Base-by-base conservation (phyloP, 2,888 invertebrate species). In the Bombylius major region DNA sequence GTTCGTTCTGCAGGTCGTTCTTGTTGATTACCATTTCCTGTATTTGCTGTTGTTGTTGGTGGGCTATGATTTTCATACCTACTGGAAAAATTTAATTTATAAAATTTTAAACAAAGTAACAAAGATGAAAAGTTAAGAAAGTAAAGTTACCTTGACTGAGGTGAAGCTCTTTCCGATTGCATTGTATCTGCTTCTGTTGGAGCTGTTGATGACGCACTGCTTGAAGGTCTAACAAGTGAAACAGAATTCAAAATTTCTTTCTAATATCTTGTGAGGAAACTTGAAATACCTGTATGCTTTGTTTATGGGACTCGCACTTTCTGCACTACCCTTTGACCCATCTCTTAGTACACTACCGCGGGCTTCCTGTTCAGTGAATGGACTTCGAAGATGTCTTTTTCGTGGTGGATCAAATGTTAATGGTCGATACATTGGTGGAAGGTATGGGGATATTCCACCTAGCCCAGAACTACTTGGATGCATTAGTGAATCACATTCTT, bases 281-380 rank as follows among this genome's bases (percentile, higher is more conserved):
- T 23, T 23, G 23, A 23, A 23, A 23, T 23, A 62, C 62, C 62
- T 57, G 62, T 73, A 72, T 51, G 69, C 67, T 66, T 74, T 75
- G 53, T 67, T 71, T 46, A 77, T 75, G 46, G 78, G 78, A 58
- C 75, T 75, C 50, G 77, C 75, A 62, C 75, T 73, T 56, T 73
- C 74, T 47, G 72, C 69, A 59, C 67, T 75, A 62, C 71, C 72
- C 62, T 75, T 75, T 32, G 75, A 75, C 52, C 75, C 75, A 66
- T 85, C 85, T 57, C 85, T 75, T 63, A 86, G 69, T 23, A 86
- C 86, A 59, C 84, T 84, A 50, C 83, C 83, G 62, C 84, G 76
- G 57, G 77, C 71, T 59, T 75, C 74, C 62, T 72, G 75, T 56
- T 74, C 73, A 23, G 60, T 57, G 60, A 70, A 75, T n/a, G 73